These are phyloP conservation scores for Melanotaenia nigrans DNA, from an alignment of 2,797 vertebrate species.

Conservation along the genomic window DNA sequence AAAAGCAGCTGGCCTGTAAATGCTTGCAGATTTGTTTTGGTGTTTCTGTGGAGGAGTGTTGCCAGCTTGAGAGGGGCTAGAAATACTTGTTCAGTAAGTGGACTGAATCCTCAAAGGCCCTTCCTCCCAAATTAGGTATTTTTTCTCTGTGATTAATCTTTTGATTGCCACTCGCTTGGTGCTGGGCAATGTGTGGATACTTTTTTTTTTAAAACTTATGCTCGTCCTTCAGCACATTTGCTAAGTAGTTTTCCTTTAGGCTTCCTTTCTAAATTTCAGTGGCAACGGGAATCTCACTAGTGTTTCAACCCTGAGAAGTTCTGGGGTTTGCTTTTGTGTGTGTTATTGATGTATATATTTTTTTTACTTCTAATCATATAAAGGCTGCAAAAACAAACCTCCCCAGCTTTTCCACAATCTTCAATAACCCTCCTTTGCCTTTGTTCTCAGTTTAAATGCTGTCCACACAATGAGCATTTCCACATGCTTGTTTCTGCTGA, in stretches of 20 bases:
- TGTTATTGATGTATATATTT: conserved; percentile 8
- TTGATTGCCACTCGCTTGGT: conserved; percentile 15
- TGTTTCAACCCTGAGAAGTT: not conserved
- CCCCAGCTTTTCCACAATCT: conserved; percentile 48
- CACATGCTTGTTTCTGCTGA: conserved; percentile 26
- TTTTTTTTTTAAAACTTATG: not conserved
- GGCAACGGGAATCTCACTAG: not conserved
- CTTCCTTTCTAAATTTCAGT: not conserved
- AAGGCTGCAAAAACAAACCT: conserved; percentile 43
- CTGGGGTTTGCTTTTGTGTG: conserved; percentile 4
- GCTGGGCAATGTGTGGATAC: not conserved
- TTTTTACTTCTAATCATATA: conserved; percentile 40
- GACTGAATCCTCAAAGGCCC: conserved; percentile 36
- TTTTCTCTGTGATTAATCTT: conserved; percentile 33
- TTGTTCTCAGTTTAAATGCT: conserved; percentile 55
- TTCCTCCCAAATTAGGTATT: conserved; percentile 24
- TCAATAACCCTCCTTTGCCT: conserved; percentile 43
- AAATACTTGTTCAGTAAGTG: conserved; percentile 65
- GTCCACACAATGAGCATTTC: conserved; percentile 50
- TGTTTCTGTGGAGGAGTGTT: conserved; percentile 58
- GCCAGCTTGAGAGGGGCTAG: conserved; percentile 39
- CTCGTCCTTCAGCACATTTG: conserved; percentile 12
- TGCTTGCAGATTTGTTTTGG: conserved; percentile 78
- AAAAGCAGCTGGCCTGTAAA: conserved; percentile 75
- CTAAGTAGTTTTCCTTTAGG: conserved; percentile 1